phyloP scores from a whole-genome alignment of 2,113 vertebrate species.

The Crypturellus undulatus region DNA sequence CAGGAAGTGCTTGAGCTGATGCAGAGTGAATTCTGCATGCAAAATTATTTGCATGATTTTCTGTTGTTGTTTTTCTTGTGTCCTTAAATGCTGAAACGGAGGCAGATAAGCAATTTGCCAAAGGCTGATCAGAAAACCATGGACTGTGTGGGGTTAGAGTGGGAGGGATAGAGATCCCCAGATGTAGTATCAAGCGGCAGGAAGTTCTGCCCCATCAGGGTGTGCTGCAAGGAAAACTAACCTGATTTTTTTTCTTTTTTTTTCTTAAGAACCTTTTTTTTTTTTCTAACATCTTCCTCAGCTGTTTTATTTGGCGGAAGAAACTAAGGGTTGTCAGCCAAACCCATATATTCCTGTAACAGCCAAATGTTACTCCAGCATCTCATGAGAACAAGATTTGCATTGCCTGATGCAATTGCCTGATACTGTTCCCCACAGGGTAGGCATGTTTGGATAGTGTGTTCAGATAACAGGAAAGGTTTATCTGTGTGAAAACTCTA shows the following conservation, averaged over 20 bases:
- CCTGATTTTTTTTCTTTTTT: neutral
- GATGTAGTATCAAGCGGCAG: neutral
- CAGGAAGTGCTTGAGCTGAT: slow-evolving; percentile 11
- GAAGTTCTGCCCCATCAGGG: neutral
- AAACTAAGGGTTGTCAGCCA: slow-evolving; percentile 21
- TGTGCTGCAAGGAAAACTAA: neutral
- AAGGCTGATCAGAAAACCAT: neutral
- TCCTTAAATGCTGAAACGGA: neutral
- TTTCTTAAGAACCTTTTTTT: slow-evolving; percentile 14
- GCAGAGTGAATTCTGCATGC: neutral
- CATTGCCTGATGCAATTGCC: neutral
- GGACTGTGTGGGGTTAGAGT: neutral
- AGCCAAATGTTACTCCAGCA: neutral
- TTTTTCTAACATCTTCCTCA: neutral
- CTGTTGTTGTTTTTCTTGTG: neutral
- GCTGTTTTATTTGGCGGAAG: neutral
- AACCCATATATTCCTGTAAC: neutral
- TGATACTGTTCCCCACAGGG: neutral
- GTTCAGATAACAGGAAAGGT: neutral
- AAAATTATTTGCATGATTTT: neutral
- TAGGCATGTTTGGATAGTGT: neutral
- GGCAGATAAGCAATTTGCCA: neutral
- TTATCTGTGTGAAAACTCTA: neutral
- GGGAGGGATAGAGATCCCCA: neutral
- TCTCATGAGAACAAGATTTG: neutral